Conservation (phyloP, 2,797 vertebrate species). For the Prunella strophiata region DNA sequence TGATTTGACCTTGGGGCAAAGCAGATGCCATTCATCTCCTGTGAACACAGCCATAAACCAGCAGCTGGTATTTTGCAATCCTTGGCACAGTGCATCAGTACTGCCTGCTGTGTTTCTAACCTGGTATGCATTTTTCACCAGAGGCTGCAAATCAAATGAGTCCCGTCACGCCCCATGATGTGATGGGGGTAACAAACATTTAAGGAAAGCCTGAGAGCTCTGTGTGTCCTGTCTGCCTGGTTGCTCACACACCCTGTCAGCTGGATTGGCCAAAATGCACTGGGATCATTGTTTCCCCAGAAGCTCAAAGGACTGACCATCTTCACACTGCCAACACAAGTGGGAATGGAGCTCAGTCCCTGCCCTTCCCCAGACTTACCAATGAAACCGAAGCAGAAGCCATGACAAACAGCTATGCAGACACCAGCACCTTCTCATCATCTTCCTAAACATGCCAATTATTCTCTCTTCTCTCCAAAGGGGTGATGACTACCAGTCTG, state of each 20-base stretch:
- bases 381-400: background rate
- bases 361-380: background rate
- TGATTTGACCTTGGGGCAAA: background rate
- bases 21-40: background rate
- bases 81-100: background rate
- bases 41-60: background rate
- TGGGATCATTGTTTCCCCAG: background rate
- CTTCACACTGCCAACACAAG: background rate
- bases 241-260: background rate
- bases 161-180: rapidly evolving
- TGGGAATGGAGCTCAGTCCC: background rate
- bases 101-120: background rate
- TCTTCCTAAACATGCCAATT: background rate
- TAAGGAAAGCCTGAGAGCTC: background rate
- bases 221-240: background rate
- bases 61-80: background rate
- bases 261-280: background rate
- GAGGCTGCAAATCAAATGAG: background rate
- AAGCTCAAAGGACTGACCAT: background rate
- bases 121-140: background rate
- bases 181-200: background rate
- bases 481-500: background rate
- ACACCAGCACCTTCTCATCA: background rate
- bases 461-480: background rate
- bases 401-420: background rate